phyloP scores from a whole-genome alignment of 2,113 vertebrate genomes.

The Rattus rattus region DNA sequence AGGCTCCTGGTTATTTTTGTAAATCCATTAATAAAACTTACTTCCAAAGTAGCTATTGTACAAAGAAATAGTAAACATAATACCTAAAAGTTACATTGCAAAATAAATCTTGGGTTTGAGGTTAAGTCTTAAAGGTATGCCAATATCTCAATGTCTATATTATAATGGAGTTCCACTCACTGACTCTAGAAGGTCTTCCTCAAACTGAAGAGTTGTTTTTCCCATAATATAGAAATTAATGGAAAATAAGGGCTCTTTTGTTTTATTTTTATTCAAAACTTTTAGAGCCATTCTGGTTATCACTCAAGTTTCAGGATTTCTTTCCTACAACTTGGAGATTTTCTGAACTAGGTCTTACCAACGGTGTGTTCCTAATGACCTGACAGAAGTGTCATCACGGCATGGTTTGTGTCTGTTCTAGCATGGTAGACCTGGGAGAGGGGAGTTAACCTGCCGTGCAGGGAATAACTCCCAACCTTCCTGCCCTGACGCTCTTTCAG shows the following conservation, averaged over 20 bases:
- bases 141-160: background rate
- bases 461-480: background rate
- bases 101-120: background rate
- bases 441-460: background rate
- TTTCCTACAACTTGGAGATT: background rate
- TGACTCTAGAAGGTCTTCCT: background rate
- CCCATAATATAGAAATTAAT: background rate
- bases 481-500: background rate
- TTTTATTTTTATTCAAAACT: background rate
- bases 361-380: background rate
- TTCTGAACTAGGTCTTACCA: background rate
- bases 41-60: background rate
- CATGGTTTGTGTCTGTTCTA: background rate
- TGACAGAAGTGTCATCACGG: background rate
- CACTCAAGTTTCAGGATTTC: background rate
- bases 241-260: background rate
- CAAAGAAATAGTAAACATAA: background rate
- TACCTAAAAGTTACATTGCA: constrained; percentile 12
- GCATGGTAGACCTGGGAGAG: background rate
- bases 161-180: background rate
- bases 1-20: background rate
- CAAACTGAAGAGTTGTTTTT: background rate
- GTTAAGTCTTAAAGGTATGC: background rate
- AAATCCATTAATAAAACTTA: background rate
- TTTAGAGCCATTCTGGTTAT: background rate